Percentiles rank a stretch among this genome's conserved stretches.
Conservation (phyloP, 2,113 vertebrate species). For the Petroica traversi region DNA sequence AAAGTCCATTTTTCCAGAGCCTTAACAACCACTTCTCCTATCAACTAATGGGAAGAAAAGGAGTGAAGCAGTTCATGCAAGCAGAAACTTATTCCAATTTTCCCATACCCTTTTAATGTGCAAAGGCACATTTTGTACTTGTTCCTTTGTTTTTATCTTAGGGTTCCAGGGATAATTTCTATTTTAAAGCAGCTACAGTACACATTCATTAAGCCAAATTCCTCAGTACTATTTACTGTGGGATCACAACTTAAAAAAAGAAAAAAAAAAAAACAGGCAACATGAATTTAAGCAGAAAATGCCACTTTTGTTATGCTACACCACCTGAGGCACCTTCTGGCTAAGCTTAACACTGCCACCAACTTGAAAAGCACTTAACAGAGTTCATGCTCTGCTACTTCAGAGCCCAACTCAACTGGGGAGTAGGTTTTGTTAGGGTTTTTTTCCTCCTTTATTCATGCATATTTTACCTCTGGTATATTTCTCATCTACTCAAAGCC, state of each 20-base stretch:
- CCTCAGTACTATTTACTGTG: not conserved
- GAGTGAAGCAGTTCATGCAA: not conserved
- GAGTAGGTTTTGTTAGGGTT: not conserved
- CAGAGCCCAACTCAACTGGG: not conserved
- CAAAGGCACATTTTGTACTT: not conserved
- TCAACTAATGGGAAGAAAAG: not conserved
- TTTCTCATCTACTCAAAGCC: not conserved
- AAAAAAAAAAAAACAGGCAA: not conserved
- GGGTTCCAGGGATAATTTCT: not conserved
- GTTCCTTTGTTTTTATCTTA: not conserved
- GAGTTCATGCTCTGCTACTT: not conserved
- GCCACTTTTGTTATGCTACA: not conserved
- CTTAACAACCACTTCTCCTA: slow-evolving; percentile 15
- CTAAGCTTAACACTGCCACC: not conserved
- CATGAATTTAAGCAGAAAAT: not conserved
- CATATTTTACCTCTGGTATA: not conserved
- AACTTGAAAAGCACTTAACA: not conserved
- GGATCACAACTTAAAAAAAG: not conserved
- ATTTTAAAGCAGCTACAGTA: not conserved
- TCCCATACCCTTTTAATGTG: not conserved
- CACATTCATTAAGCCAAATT: not conserved
- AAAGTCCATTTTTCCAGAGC: not conserved
- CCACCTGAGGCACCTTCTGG: not conserved
- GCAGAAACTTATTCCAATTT: not conserved
- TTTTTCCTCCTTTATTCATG: not conserved